Percentiles rank a stretch among this genome's conserved stretches.
Evolutionary conservation across 2,888 invertebrate species (phyloP).

Genomic region (Chrysopilus asiliformis): DNA sequence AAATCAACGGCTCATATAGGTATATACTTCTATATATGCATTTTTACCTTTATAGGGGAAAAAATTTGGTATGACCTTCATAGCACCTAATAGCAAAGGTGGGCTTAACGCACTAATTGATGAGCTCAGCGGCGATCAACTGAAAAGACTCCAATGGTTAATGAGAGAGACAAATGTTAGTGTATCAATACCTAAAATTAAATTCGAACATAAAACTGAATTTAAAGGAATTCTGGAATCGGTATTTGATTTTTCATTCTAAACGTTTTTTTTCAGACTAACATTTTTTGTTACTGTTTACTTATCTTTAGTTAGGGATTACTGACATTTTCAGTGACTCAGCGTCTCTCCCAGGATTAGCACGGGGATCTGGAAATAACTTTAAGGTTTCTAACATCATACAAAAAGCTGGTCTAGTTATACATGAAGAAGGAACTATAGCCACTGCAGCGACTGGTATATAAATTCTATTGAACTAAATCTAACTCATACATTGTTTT

Average conservation of each 20-base stretch:
- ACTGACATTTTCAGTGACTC: constrained; percentile 55
- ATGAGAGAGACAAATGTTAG: constrained; percentile 47
- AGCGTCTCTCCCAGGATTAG: constrained; percentile 56
- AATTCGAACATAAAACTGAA: constrained; percentile 53
- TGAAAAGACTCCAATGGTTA: constrained; percentile 44
- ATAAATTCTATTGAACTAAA: constrained; percentile 11
- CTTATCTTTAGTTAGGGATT: constrained; percentile 49
- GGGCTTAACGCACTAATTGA: constrained; percentile 47
- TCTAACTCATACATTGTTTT: too few species aligned
- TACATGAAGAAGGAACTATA: constrained; percentile 60
- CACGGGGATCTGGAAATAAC: constrained; percentile 40
- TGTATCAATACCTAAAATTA: constrained; percentile 58
- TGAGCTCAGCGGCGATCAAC: constrained; percentile 40
- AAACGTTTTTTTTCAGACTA: too few species aligned
- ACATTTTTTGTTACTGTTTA: too few species aligned
- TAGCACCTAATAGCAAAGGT: constrained; percentile 50
- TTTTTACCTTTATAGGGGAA: constrained; percentile 56
- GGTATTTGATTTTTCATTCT: constrained; percentile 42
- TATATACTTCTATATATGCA: constrained; percentile 7
- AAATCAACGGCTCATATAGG: too few species aligned
- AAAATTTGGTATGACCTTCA: constrained; percentile 58
- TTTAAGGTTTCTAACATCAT: constrained; percentile 54
- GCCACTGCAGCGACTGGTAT: constrained; percentile 50
- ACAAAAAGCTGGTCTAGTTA: constrained; percentile 63
- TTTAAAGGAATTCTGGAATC: constrained; percentile 46